Evolutionary conservation across 2,113 vertebrate genomes (phyloP), one percentile per base, ranked within the genome.

Genomic region (Anolis carolinensis): DNA sequence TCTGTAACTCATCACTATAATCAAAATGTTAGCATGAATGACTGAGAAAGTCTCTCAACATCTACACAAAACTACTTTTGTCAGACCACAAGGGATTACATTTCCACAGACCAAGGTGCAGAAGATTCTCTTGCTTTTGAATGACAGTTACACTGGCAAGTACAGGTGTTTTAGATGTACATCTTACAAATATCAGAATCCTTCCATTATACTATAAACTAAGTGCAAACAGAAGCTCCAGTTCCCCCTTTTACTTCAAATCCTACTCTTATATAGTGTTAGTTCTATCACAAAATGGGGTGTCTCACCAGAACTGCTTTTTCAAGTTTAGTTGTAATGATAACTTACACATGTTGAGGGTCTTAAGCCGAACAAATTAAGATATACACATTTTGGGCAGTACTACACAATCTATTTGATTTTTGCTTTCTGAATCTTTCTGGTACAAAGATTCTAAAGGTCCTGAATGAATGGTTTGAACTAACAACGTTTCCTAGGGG

Each of bases 11-110:
- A 94, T 85, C 84, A 89, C 81, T 91, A 36, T 90, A 91, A 95
- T 95, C 90, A 95, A 89, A 95, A 93, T 39, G 76, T 96, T 94
- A 95, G 91, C 86, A 85, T 87, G 81, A 90, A 88, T 86, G 91
- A 89, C 82, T 86, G 82, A 88, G 91, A 95, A 94, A 92, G 50
- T 92, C 79, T 89, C 82, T 92, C 89, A 89, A 70, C 89, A 88
- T 77, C 0, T 0, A 65, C 88, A 92, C 85, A 93, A 92, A 91
- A 87, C 84, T 70, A 87, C 91, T 82, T 93, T 91, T 89, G 87
- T 90, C 68, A 86, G 55, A 91, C 81, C 80, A 90, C 89, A 84
- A 30, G 84, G 89, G 88, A 85, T 89, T 90, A 90, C 74, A 81
- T 87, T 86, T 87, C 84, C 84, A 25, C 34, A 80, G 52, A 7